These are phyloP conservation scores for Ceratotherium simum DNA, from an alignment of 2,113 vertebrate species.

Conservation along the genomic window DNA sequence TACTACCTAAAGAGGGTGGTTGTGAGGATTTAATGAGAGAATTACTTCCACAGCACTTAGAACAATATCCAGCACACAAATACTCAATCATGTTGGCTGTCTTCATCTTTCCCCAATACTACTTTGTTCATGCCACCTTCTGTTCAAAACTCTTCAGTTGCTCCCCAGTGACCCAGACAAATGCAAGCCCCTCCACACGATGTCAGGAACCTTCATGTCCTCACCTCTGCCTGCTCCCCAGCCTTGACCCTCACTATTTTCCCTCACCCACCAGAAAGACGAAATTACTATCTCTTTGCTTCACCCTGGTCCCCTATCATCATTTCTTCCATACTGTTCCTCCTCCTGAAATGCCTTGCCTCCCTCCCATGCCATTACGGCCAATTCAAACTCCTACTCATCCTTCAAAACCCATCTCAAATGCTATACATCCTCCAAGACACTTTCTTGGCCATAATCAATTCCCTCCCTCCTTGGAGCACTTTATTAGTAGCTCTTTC, in stretches of 20 bases:
- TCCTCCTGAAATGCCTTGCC: neutral
- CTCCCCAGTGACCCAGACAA: neutral
- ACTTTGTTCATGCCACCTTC: neutral
- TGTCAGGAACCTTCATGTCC: neutral
- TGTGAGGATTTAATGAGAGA: neutral
- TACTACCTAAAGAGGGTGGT: neutral
- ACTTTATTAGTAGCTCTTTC: neutral
- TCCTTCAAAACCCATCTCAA: constrained; percentile 30
- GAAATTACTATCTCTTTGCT: neutral
- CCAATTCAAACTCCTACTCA: neutral
- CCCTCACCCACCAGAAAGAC: neutral
- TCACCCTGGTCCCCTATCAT: neutral
- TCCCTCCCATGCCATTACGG: neutral
- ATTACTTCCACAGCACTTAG: neutral
- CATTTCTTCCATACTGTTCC: neutral
- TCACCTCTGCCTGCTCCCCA: neutral
- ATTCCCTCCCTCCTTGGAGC: neutral
- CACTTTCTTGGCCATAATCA: neutral
- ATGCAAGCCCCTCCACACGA: neutral
- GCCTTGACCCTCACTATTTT: neutral
- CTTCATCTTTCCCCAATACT: neutral
- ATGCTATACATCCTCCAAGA: neutral
- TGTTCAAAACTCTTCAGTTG: neutral
- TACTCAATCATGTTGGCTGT: neutral
- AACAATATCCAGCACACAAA: neutral